These are phyloP conservation scores for Nothocercus nigrocapillus DNA, from an alignment of 2,113 vertebrate species.

Conservation along the genomic window DNA sequence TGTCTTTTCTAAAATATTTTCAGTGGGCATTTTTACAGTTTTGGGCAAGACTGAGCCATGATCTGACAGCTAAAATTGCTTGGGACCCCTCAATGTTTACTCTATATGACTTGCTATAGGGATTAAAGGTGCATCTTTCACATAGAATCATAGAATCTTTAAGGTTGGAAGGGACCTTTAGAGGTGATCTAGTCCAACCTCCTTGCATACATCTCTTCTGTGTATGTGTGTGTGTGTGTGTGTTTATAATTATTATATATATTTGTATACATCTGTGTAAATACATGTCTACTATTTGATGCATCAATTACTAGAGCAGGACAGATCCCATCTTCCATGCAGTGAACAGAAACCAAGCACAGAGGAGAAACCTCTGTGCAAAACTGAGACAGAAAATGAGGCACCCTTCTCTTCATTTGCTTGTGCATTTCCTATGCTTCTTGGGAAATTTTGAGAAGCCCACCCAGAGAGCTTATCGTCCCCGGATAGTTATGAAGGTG, in stretches of 20 bases:
- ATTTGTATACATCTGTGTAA: neutral
- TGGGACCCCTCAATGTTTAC: neutral
- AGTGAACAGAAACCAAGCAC: neutral
- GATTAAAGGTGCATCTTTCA: neutral
- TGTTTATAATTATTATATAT: neutral
- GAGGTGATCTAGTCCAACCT: too few species aligned
- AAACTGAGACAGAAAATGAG: neutral
- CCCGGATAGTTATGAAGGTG: neutral
- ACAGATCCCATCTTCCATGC: neutral
- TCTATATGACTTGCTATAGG: neutral
- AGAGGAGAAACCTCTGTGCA: neutral
- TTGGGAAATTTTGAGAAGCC: neutral
- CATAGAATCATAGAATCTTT: neutral
- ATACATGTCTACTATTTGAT: neutral
- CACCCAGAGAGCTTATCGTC: neutral
- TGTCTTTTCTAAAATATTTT: neutral
- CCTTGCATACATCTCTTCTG: neutral
- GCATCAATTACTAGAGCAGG: neutral
- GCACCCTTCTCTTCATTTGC: neutral
- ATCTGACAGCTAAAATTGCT: neutral
- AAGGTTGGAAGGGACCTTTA: too few species aligned
- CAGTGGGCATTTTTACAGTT: neutral
- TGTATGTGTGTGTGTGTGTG: accelerated
- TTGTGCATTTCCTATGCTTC: neutral
- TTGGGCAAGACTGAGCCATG: neutral